Conservation (phyloP, 2,113 vertebrate genomes). For the Xyliphius kryptos region DNA sequence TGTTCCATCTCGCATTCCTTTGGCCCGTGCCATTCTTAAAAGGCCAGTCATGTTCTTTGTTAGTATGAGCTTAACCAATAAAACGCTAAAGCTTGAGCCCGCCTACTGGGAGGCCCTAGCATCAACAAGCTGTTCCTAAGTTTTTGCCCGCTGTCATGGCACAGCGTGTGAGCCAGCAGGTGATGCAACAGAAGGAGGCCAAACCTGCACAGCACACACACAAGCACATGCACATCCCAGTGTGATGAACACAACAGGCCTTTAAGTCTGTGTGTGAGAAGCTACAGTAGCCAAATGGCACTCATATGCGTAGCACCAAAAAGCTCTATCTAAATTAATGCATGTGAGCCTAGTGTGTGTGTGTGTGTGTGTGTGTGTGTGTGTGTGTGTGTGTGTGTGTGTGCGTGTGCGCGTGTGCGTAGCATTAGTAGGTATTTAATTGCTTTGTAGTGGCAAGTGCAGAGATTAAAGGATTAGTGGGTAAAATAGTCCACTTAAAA, state of each 20-base stretch:
- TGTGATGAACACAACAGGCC: conserved; percentile 3
- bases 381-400: not conserved
- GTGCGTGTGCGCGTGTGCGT: no score
- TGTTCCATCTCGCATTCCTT: conserved; percentile 37
- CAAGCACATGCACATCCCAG: not conserved
- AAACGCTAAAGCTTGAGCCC: not conserved
- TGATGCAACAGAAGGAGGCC: not conserved
- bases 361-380: no score
- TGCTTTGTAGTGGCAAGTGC: no score
- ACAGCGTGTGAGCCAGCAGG: not conserved
- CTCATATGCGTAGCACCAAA: not conserved
- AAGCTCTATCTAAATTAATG: not conserved
- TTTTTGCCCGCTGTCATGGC: not conserved
- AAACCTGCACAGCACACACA: not conserved
- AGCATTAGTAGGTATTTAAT: no score
- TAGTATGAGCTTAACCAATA: not conserved
- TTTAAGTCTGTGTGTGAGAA: not conserved
- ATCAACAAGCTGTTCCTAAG: not conserved
- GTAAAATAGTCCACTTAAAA: no score
- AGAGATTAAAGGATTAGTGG: no score
- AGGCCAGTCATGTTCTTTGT: conserved; percentile 24
- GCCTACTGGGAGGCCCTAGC: not conserved
- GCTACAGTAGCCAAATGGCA: not conserved
- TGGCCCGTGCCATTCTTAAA: conserved; percentile 18
- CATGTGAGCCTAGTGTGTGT: not conserved